Percentiles rank a stretch among this genome's conserved stretches.
phyloP scores from a whole-genome alignment of 35 echinoderm and acorn worm genomes.

The Heliocidaris erythrogramma region DNA sequence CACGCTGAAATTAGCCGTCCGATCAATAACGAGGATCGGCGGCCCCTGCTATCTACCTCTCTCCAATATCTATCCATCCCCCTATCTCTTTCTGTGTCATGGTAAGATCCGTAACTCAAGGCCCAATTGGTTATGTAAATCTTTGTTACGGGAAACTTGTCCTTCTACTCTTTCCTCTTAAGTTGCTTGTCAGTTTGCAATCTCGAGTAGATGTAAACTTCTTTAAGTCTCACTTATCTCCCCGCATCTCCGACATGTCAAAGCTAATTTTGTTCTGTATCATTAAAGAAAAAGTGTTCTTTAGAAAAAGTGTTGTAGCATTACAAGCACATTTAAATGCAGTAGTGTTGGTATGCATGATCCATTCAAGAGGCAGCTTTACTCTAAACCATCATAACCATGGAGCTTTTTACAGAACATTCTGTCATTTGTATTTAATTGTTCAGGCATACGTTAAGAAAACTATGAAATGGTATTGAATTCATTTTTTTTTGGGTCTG shows the following conservation, averaged over 20 bases:
- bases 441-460: no score
- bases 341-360: background rate
- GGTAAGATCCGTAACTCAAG: background rate
- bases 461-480: no score
- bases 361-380: background rate
- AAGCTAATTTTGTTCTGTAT: background rate
- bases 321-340: background rate
- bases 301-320: background rate
- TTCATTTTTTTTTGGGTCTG: no score
- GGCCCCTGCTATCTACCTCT: background rate
- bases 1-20: background rate
- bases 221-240: background rate
- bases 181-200: background rate
- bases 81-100: background rate
- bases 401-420: no score
- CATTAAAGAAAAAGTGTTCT: background rate
- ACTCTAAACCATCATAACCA: no score
- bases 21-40: background rate
- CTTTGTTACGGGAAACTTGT: background rate
- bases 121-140: background rate
- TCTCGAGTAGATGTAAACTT: background rate
- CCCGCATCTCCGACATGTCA: background rate
- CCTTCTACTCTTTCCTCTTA: background rate
- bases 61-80: background rate
- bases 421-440: no score